A percentile compares a stretch with the other conserved stretches of the same genome.
These are phyloP conservation scores for Glaucomys volans DNA, from an alignment of 2,113 vertebrate species.

Conservation along the genomic window DNA sequence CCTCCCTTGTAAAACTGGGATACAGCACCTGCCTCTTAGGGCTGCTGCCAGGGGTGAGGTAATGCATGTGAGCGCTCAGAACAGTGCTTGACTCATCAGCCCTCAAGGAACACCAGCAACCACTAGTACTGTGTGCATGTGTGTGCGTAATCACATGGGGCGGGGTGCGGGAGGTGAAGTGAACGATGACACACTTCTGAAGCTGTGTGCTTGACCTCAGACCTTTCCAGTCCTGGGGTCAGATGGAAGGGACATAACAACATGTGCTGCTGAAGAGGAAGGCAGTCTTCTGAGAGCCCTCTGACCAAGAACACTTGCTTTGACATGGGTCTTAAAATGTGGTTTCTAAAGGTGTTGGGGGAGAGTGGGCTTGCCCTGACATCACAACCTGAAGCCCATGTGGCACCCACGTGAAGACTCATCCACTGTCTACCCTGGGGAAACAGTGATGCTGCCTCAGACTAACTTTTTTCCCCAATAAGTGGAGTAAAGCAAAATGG, in stretches of 20 bases:
- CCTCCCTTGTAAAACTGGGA: background rate
- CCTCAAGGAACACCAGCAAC: background rate
- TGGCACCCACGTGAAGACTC: background rate
- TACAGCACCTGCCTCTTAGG: accelerated
- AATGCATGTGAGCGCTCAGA: background rate
- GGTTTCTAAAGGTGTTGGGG: background rate
- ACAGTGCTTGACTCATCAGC: background rate
- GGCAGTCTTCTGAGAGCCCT: background rate
- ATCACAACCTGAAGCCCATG: background rate
- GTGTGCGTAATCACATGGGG: background rate
- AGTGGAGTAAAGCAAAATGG: slow-evolving; percentile 38
- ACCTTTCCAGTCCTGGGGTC: background rate
- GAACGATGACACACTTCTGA: background rate
- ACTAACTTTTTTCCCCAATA: background rate
- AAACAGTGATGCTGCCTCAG: background rate
- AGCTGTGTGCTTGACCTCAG: background rate
- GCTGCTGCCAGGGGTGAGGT: background rate
- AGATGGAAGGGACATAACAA: background rate
- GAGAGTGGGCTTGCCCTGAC: background rate
- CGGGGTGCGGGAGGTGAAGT: background rate
- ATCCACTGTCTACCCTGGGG: background rate
- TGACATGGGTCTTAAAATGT: background rate
- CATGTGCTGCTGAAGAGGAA: background rate
- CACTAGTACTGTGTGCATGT: no score
- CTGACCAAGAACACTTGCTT: background rate